phyloP scores from a whole-genome alignment of 2,888 invertebrate genomes.

The Spodoptera exigua region DNA sequence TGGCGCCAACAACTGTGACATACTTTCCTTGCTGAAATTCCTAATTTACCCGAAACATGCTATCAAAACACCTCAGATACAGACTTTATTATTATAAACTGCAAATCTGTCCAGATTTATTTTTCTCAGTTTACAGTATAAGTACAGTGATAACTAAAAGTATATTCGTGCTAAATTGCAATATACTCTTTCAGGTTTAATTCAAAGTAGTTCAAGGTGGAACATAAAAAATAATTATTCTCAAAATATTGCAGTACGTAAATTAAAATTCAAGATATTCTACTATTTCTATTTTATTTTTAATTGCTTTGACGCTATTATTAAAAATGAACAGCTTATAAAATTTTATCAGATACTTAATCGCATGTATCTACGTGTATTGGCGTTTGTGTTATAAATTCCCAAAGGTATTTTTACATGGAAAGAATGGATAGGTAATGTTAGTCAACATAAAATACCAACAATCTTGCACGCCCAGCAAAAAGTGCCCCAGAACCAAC shows the following conservation, averaged over 20 bases:
- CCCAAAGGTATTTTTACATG: no score
- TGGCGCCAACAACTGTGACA: slow-evolving; percentile 80
- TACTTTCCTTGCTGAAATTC: slow-evolving; percentile 73
- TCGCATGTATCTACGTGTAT: no score
- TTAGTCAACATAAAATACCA: no score
- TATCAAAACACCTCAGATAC: slow-evolving; percentile 55
- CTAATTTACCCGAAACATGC: slow-evolving; percentile 68
- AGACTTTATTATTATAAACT: slow-evolving; percentile 11
- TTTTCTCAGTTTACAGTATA: background rate
- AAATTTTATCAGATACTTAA: no score
- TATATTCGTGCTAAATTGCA: slow-evolving; percentile 17
- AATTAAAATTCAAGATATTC: slow-evolving; percentile 1
- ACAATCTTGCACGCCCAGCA: no score
- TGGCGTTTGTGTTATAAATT: no score
- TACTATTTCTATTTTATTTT: background rate
- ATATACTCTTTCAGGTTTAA: slow-evolving; percentile 24
- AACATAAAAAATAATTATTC: slow-evolving; percentile 33
- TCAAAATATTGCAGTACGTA: slow-evolving; percentile 33
- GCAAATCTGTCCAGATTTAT: background rate
- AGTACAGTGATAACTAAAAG: slow-evolving; percentile 2
- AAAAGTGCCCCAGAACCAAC: no score
- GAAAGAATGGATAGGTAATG: no score
- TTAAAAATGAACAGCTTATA: no score
- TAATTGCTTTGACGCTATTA: background rate
- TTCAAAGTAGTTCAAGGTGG: slow-evolving; percentile 36